Evolutionary conservation across 2,888 invertebrate species (phyloP).

Genomic region (Scaptomyza tumidula): DNA sequence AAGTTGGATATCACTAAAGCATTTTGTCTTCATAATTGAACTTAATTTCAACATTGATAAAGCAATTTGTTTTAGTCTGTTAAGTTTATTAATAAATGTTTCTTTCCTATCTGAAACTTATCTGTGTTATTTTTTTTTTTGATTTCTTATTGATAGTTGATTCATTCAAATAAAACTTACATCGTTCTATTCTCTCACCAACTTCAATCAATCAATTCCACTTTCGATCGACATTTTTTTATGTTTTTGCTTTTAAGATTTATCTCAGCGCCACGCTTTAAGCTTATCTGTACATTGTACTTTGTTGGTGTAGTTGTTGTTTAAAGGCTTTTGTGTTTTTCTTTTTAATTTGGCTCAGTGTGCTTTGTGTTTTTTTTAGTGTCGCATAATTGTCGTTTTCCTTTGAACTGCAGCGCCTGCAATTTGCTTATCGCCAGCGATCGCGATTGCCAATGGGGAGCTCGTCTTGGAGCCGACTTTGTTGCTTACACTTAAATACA

Average conservation of each 20-base stretch:
- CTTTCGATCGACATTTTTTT: constrained; percentile 34
- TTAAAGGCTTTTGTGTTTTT: constrained; percentile 56
- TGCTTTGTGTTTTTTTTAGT: constrained; percentile 49
- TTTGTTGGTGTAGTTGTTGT: neutral
- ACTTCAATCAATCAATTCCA: constrained; percentile 14
- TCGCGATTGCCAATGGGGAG: constrained; percentile 74
- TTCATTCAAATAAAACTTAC: neutral
- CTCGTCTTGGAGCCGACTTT: constrained; percentile 41
- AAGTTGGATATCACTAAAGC: no score
- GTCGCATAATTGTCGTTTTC: constrained; percentile 76
- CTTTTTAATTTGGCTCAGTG: constrained; percentile 38
- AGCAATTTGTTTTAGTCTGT: no score
- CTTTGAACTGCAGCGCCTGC: constrained; percentile 83
- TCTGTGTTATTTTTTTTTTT: no score
- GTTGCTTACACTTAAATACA: constrained; percentile 12
- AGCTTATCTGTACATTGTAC: neutral
- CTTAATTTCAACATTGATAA: no score
- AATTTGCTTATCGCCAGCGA: constrained; percentile 82
- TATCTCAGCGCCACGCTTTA: neutral
- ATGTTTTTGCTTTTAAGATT: neutral
- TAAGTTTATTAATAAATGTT: no score
- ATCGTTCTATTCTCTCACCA: neutral
- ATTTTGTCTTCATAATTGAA: no score
- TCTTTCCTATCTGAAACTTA: neutral
- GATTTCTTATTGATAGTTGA: neutral